These are phyloP conservation scores for Hemicrepidius hirtus DNA, from an alignment of 2,888 invertebrate genomes.

Conservation along the genomic window DNA sequence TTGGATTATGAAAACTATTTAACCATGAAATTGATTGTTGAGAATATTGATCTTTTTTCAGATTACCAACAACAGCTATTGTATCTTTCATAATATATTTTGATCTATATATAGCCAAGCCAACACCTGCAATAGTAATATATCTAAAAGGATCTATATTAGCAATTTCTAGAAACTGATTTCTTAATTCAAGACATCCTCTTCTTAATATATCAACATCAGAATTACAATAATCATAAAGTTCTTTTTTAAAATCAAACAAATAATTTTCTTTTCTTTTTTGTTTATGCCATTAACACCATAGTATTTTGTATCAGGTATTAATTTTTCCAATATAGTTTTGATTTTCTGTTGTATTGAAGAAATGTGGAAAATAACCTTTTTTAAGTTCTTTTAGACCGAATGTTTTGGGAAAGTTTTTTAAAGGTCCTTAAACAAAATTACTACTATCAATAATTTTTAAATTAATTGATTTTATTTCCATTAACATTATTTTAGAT, in stretches of 20 bases:
- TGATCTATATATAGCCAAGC: slow-evolving; percentile 50
- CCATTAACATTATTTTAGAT: slow-evolving; percentile 35
- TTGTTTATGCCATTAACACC: slow-evolving; percentile 48
- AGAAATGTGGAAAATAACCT: slow-evolving; percentile 57
- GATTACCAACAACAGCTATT: slow-evolving; percentile 45
- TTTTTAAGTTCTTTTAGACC: slow-evolving; percentile 54
- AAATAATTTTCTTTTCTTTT: slow-evolving; percentile 28
- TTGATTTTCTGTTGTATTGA: slow-evolving; percentile 58
- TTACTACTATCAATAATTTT: slow-evolving; percentile 51
- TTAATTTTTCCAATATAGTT: slow-evolving; percentile 56
- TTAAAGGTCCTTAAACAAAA: slow-evolving; percentile 53
- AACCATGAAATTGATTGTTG: slow-evolving; percentile 51
- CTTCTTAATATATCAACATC: slow-evolving; percentile 49
- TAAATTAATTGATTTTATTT: slow-evolving; percentile 52
- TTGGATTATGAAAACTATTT: slow-evolving; percentile 49
- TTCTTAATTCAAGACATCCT: slow-evolving; percentile 49
- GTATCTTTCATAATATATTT: slow-evolving; percentile 50
- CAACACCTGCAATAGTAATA: slow-evolving; percentile 50
- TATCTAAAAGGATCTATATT: slow-evolving; percentile 53
- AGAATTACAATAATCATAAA: slow-evolving; percentile 48
- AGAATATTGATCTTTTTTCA: slow-evolving; percentile 46
- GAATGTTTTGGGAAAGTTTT: slow-evolving; percentile 54
- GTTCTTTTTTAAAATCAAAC: slow-evolving; percentile 38
- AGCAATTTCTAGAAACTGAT: slow-evolving; percentile 50
- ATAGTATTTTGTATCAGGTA: slow-evolving; percentile 55